phyloP scores from a whole-genome alignment of 2,113 vertebrate species.

The Hyperopisus bebe region DNA sequence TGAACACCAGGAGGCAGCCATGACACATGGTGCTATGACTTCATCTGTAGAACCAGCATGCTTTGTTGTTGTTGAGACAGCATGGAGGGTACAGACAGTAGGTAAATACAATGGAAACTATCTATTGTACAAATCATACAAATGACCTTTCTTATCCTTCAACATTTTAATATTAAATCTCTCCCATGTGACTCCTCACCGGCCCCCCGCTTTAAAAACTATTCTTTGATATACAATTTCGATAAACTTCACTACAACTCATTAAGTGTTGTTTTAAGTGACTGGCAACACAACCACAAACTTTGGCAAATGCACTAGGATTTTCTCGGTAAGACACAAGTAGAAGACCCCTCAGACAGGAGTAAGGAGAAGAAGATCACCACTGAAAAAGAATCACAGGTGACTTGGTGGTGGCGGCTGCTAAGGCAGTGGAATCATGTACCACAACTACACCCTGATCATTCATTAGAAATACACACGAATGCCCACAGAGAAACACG shows the following conservation, averaged over 20 bases:
- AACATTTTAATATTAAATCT: background rate
- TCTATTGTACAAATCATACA: conserved; percentile 24
- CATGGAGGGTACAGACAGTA: background rate
- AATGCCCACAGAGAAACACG: background rate
- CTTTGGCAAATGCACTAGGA: conserved; percentile 26
- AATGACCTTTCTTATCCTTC: background rate
- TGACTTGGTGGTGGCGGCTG: background rate
- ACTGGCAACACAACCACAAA: conserved; percentile 21
- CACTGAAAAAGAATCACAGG: conserved; percentile 20
- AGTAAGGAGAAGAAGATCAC: background rate
- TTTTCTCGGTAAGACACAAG: conserved; percentile 24
- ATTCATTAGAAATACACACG: background rate
- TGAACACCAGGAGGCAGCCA: conserved; percentile 10
- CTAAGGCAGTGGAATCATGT: background rate
- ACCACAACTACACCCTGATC: background rate
- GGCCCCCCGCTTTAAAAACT: conserved; percentile 16
- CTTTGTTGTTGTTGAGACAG: background rate
- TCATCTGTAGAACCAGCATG: conserved; percentile 9
- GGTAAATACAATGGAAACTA: conserved; percentile 10
- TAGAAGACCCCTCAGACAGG: conserved; percentile 24
- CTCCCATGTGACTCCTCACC: background rate
- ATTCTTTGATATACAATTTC: conserved; percentile 24
- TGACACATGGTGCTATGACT: background rate
- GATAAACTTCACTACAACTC: conserved; percentile 26
- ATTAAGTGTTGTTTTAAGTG: conserved; percentile 14